Percentiles rank a stretch among this genome's conserved stretches.
phyloP scores from a whole-genome alignment of 2,888 invertebrate species.

The Sicus ferrugineus region DNA sequence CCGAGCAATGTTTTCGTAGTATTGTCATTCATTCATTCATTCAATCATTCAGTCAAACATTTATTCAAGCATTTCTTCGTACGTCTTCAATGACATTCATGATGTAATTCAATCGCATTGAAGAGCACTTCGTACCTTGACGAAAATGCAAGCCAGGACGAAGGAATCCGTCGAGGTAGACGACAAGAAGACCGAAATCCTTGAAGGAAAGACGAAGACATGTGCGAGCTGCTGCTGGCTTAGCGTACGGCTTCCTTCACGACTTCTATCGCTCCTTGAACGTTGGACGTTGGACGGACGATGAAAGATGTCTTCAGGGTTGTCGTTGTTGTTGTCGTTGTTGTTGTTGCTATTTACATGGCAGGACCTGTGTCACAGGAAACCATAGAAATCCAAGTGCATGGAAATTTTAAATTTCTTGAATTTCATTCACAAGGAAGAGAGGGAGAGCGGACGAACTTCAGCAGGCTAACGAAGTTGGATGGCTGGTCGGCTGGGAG shows the following conservation, averaged over 20 bases:
- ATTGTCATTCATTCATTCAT: not conserved
- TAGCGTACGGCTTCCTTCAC: slow-evolving; percentile 7
- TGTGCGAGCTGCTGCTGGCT: not conserved
- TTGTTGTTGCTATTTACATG: not conserved
- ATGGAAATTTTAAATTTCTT: slow-evolving; percentile 53
- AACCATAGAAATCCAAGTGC: slow-evolving; percentile 56
- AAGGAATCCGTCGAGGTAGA: not conserved
- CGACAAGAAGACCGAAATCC: slow-evolving; percentile 2
- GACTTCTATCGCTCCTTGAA: slow-evolving; percentile 5
- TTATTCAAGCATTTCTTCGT: slow-evolving; percentile 16
- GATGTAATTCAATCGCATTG: slow-evolving; percentile 17
- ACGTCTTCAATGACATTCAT: slow-evolving; percentile 9
- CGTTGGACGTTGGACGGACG: too few relatives aligned
- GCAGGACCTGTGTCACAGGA: slow-evolving; percentile 50
- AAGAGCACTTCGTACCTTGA: slow-evolving; percentile 12
- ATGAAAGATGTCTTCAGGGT: not conserved
- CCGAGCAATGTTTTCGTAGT: too few relatives aligned
- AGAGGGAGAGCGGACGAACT: not conserved
- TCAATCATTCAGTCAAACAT: slow-evolving; percentile 15
- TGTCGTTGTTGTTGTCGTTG: not conserved
- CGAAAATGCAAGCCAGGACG: slow-evolving; percentile 18
- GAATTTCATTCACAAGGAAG: slow-evolving; percentile 54
- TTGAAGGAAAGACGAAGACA: slow-evolving; percentile 12
- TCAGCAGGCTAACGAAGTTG: not conserved
- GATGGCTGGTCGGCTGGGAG: not conserved